Percentiles rank a stretch among this genome's conserved stretches.
phyloP scores from a whole-genome alignment of 2,888 invertebrate species.

The Melipona beecheii region DNA sequence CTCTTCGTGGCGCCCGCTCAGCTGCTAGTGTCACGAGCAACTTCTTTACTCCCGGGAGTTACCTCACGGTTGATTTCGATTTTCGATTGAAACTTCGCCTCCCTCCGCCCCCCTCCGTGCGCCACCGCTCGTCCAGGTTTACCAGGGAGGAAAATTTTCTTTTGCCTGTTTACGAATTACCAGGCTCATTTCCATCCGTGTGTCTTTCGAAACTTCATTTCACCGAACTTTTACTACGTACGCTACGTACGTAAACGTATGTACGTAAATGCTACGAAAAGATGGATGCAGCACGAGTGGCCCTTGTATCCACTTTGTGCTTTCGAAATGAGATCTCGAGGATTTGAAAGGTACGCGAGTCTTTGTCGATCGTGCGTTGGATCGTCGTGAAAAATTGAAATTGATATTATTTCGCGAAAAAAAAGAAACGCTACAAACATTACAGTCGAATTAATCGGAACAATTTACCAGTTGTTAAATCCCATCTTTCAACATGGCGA shows the following conservation, averaged over 20 bases:
- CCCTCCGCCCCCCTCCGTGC: constrained; percentile 33
- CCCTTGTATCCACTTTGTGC: constrained; percentile 11
- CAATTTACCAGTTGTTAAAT: constrained; percentile 14
- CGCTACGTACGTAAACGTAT: not conserved
- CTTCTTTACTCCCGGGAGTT: constrained; percentile 75
- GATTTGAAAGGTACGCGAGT: not conserved
- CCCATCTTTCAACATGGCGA: no score
- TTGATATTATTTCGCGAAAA: no score
- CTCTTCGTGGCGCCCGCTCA: constrained; percentile 55
- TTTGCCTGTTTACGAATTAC: constrained; percentile 79
- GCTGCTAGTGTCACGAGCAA: constrained; percentile 70
- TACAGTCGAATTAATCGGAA: not conserved
- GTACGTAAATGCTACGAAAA: no score
- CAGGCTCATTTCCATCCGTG: constrained; percentile 79
- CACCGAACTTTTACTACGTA: constrained; percentile 12
- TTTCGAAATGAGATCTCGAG: not conserved
- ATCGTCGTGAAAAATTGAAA: no score
- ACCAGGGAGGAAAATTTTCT: constrained; percentile 57
- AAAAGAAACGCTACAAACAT: no score
- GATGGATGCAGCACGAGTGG: not conserved
- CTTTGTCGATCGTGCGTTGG: no score
- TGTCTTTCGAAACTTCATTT: constrained; percentile 74
- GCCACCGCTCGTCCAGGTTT: constrained; percentile 32
- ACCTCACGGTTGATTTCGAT: constrained; percentile 79
- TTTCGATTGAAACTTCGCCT: constrained; percentile 76